These are phyloP conservation scores for Macrocentrus cingulum DNA, from an alignment of 1,140 invertebrate genomes.

Conservation along the genomic window DNA sequence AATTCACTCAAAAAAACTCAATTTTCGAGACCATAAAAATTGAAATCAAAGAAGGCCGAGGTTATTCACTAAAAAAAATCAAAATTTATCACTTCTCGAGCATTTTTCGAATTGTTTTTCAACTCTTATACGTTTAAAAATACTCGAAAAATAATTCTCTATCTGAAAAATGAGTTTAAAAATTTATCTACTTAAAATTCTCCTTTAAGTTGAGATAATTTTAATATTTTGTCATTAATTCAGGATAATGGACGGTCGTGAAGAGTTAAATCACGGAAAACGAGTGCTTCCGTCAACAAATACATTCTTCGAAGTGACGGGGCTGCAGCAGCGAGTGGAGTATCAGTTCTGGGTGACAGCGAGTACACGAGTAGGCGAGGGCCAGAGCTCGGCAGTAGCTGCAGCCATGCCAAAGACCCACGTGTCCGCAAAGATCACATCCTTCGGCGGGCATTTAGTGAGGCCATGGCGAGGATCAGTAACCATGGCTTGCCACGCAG, in stretches of 20 bases:
- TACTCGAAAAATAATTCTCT: no score
- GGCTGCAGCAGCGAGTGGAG: slow-evolving; percentile 73
- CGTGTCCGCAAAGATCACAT: slow-evolving; percentile 70
- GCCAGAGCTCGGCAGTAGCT: slow-evolving; percentile 70
- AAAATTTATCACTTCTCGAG: no score
- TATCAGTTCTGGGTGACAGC: slow-evolving; percentile 84
- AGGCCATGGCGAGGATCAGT: slow-evolving; percentile 68
- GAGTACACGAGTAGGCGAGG: slow-evolving; percentile 74
- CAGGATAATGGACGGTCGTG: slow-evolving; percentile 67
- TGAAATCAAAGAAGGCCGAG: no score
- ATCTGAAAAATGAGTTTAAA: no score
- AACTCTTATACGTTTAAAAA: no score
- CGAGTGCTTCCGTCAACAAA: slow-evolving; percentile 65
- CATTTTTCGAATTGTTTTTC: no score
- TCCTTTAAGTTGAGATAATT: no score
- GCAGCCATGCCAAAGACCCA: slow-evolving; percentile 65
- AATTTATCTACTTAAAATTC: no score
- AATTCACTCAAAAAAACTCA: no score
- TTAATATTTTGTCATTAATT: no score
- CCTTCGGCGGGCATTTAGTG: slow-evolving; percentile 68
- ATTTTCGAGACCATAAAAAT: no score
- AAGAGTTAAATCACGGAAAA: slow-evolving; percentile 71
- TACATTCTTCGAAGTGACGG: slow-evolving; percentile 67
- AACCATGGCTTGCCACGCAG: slow-evolving; percentile 66
- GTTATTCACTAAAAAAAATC: no score